phyloP scores from a whole-genome alignment of 2,113 vertebrate genomes.

The Megaceryle maxima region DNA sequence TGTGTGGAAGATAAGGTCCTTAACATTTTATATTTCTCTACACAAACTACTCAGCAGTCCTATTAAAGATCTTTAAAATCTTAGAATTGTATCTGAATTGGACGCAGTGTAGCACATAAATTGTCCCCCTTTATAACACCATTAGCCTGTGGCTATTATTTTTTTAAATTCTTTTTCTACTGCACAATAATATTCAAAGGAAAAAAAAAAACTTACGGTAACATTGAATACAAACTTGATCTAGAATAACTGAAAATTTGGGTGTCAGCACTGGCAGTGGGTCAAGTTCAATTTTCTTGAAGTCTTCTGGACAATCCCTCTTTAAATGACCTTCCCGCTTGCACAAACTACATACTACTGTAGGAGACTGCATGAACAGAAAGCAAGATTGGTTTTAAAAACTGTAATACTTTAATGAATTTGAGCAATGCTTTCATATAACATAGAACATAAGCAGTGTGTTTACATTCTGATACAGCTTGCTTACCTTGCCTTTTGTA shows the following conservation, averaged over 20 bases:
- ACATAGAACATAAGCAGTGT: background rate
- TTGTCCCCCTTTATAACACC: background rate
- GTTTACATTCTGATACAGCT: background rate
- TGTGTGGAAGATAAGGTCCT: background rate
- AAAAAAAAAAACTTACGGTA: conserved; percentile 83
- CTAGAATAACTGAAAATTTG: conserved; percentile 82
- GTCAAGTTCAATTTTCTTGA: conserved; percentile 90
- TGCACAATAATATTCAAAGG: background rate
- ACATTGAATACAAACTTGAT: conserved; percentile 90
- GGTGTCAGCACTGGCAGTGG: conserved; percentile 83
- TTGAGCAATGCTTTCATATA: background rate
- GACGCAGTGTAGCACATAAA: background rate
- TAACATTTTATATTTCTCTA: background rate
- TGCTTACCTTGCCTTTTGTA: conserved; percentile 89
- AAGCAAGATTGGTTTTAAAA: conserved; percentile 10
- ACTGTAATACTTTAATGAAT: background rate
- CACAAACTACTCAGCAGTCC: background rate
- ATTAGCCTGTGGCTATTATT: background rate
- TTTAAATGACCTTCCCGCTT: conserved; percentile 93
- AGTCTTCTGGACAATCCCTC: conserved; percentile 93
- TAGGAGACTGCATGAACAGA: conserved; percentile 79
- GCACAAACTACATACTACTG: conserved; percentile 89
- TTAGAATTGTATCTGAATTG: background rate
- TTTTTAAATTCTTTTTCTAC: background rate
- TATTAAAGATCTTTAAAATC: background rate